Conservation (phyloP, 2,888 invertebrate genomes). For the Scelioninae gen. 1 region DNA sequence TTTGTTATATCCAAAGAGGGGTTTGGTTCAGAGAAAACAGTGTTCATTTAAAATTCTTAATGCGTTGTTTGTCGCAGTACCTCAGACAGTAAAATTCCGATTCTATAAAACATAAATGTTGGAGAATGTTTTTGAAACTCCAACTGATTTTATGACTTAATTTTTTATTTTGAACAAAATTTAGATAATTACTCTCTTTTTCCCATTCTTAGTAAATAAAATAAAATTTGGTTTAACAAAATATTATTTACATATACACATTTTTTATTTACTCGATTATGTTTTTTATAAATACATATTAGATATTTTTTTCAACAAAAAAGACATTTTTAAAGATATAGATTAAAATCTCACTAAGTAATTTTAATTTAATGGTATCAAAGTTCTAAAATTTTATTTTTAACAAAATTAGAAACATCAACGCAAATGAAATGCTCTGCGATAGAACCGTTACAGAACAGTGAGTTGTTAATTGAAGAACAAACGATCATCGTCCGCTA, state of each 20-base stretch:
- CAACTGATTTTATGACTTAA: slow-evolving; percentile 1
- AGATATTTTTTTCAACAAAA: too few species aligned
- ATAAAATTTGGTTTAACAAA: too few species aligned
- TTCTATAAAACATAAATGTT: slow-evolving; percentile 61
- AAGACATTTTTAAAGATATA: too few species aligned
- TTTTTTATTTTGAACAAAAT: background rate
- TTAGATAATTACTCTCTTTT: background rate
- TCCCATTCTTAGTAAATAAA: too few species aligned
- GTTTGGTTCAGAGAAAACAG: slow-evolving; percentile 60
- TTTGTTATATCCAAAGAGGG: slow-evolving; percentile 24
- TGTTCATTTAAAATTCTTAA: slow-evolving; percentile 67
- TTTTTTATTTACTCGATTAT: too few species aligned
- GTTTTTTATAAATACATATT: too few species aligned
- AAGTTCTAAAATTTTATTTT: too few species aligned
- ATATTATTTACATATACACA: too few species aligned
- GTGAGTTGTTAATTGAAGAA: slow-evolving; percentile 79
- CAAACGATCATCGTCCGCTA: slow-evolving; percentile 79
- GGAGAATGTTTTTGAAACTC: slow-evolving; percentile 14
- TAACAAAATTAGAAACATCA: slow-evolving; percentile 76
- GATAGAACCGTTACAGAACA: slow-evolving; percentile 72
- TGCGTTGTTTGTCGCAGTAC: slow-evolving; percentile 56
- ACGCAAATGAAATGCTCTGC: slow-evolving; percentile 76
- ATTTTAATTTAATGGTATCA: too few species aligned
- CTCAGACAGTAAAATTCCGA: slow-evolving; percentile 68
- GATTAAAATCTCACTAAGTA: too few species aligned